Conservation (phyloP, 2,113 vertebrate species). For the Hippolais icterina region DNA sequence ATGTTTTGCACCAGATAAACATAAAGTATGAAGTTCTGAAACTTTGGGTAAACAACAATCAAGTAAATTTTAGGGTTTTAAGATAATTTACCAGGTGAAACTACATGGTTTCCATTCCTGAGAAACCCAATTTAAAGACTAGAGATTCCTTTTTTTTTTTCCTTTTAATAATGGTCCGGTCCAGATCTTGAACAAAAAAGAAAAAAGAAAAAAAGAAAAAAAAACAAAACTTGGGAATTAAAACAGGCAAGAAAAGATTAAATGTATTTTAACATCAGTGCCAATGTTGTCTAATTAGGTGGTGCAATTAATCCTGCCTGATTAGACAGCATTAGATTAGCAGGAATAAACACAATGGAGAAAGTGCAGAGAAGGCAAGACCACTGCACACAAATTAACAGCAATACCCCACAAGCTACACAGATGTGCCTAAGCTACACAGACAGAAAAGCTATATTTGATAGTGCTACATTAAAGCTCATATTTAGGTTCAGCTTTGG, state of each 20-base stretch:
- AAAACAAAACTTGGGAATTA: constrained; percentile 39
- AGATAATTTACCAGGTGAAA: neutral
- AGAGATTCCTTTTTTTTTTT: neutral
- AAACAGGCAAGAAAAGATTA: constrained; percentile 54
- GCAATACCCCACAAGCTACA: constrained; percentile 40
- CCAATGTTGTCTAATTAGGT: constrained; percentile 59
- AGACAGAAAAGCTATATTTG: neutral
- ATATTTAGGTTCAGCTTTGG: neutral
- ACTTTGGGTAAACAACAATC: neutral
- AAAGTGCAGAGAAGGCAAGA: constrained; percentile 39
- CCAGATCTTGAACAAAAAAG: constrained; percentile 27
- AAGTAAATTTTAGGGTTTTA: neutral
- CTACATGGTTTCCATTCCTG: neutral
- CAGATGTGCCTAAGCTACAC: neutral
- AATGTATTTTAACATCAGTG: constrained; percentile 36
- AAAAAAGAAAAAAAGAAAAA: neutral
- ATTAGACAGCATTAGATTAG: constrained; percentile 36
- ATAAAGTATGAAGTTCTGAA: neutral
- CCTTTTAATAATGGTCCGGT: constrained; percentile 6
- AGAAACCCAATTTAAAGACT: constrained; percentile 26
- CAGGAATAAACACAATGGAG: constrained; percentile 15
- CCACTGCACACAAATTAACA: constrained; percentile 31
- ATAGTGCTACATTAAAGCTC: neutral
- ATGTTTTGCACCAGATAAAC: neutral
- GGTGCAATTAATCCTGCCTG: constrained; percentile 31